Percentiles rank a stretch among this genome's conserved stretches.
phyloP scores from a whole-genome alignment of 2,888 invertebrate genomes.

The Drosophila vallismaia region DNA sequence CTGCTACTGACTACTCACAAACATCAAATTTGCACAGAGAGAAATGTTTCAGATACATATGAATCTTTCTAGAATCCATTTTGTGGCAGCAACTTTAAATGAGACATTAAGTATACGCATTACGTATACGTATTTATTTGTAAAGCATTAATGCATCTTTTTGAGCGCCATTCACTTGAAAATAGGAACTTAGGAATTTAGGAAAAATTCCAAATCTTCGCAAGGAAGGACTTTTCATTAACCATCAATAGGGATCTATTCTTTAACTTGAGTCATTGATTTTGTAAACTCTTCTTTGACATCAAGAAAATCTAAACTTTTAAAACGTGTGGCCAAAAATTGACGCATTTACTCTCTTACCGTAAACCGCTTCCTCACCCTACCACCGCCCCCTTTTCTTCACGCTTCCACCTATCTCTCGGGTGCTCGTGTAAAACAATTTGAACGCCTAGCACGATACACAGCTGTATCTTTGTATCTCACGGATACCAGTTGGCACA shows the following conservation, averaged over 20 bases:
- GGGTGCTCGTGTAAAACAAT: slow-evolving; percentile 54
- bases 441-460: slow-evolving; percentile 55
- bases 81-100: too few species aligned
- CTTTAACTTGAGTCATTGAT: too few species aligned
- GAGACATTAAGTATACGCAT: too few species aligned
- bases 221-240: too few species aligned
- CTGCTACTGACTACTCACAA: slow-evolving; percentile 47
- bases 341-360: slow-evolving; percentile 5
- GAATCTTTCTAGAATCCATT: too few species aligned
- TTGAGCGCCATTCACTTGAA: slow-evolving; percentile 18
- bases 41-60: slow-evolving; percentile 19
- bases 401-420: slow-evolving; percentile 19
- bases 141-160: background rate
- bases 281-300: too few species aligned
- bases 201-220: too few species aligned
- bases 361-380: slow-evolving; percentile 1
- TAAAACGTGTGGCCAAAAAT: slow-evolving; percentile 18
- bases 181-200: too few species aligned
- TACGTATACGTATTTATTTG: too few species aligned
- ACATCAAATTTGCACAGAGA: slow-evolving; percentile 24
- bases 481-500: slow-evolving; percentile 44
- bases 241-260: too few species aligned
- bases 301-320: background rate
- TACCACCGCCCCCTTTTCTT: slow-evolving; percentile 4
- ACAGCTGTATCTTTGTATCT: slow-evolving; percentile 44